These are phyloP conservation scores for Dasyornis broadbenti DNA, from an alignment of 2,113 vertebrate species.

Conservation along the genomic window DNA sequence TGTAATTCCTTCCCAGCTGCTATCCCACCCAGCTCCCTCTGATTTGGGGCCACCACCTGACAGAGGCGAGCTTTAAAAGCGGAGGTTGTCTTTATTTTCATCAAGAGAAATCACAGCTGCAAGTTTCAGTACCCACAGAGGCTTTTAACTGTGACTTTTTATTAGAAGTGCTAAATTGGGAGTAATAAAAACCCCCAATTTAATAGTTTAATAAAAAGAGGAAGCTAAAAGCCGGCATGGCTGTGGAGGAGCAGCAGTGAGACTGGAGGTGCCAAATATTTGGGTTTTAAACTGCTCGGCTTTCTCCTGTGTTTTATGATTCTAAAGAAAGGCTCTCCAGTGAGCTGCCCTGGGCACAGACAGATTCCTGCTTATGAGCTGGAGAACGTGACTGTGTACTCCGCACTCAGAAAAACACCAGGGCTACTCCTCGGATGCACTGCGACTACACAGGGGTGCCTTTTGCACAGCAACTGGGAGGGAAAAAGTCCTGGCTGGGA, in stretches of 20 bases:
- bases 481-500: not conserved
- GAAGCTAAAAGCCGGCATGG: not conserved
- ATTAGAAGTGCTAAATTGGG: conserved; percentile 52
- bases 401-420: not conserved
- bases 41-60: not conserved
- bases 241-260: not conserved
- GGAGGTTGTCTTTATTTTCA: conserved; percentile 15
- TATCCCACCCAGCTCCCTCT: not conserved
- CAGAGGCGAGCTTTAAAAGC: not conserved
- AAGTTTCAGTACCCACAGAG: conserved; percentile 23
- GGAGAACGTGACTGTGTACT: not conserved
- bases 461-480: not conserved
- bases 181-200: conserved; percentile 41
- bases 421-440: not conserved
- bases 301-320: not conserved
- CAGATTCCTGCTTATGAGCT: not conserved
- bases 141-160: conserved; percentile 49
- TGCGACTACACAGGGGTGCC: not conserved
- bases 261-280: not conserved
- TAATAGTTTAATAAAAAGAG: conserved; percentile 54
- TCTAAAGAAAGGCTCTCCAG: not conserved
- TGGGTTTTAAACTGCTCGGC: not conserved
- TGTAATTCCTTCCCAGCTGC: not conserved
- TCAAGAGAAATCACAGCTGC: conserved; percentile 50
- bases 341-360: not conserved